Conservation (phyloP, 2,888 invertebrate species). For the Noctua fimbriata region DNA sequence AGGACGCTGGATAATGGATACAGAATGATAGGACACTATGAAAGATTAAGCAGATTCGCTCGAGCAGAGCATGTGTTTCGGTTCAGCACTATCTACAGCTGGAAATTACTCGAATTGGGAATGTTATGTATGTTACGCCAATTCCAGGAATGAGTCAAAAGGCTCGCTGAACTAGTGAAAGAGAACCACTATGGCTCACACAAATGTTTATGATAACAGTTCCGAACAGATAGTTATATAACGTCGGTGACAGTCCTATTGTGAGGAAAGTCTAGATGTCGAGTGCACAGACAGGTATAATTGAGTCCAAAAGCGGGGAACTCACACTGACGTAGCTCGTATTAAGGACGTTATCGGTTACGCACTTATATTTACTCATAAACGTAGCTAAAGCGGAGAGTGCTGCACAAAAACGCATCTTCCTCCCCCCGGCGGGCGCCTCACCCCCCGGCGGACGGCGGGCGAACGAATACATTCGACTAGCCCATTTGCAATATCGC, state of each 20-base stretch:
- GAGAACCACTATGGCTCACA: constrained; percentile 20
- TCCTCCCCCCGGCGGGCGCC: constrained; percentile 77
- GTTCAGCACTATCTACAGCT: neutral
- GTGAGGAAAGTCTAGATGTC: constrained; percentile 70
- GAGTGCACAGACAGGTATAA: constrained; percentile 70
- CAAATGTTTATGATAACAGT: constrained; percentile 50
- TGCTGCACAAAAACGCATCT: constrained; percentile 90
- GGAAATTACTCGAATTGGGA: neutral
- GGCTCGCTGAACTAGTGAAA: constrained; percentile 15
- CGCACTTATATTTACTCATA: constrained; percentile 88
- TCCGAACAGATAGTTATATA: constrained; percentile 39
- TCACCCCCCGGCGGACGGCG: constrained; percentile 79
- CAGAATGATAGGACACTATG: constrained; percentile 29
- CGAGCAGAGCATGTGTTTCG: constrained; percentile 19
- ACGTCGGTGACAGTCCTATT: constrained; percentile 65
- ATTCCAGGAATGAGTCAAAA: neutral
- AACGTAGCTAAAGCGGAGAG: constrained; percentile 84
- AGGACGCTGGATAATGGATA: constrained; percentile 40
- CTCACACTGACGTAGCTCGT: constrained; percentile 66
- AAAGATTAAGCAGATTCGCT: constrained; percentile 27
- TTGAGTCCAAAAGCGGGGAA: constrained; percentile 74
- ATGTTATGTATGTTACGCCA: neutral
- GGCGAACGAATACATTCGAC: constrained; percentile 90
- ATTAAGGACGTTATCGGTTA: constrained; percentile 83
- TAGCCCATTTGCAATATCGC: constrained; percentile 89